Evolutionary conservation across 2,113 vertebrate species (phyloP), one percentile per base, ranked within the genome.

Genomic region (Rhea pennata): DNA sequence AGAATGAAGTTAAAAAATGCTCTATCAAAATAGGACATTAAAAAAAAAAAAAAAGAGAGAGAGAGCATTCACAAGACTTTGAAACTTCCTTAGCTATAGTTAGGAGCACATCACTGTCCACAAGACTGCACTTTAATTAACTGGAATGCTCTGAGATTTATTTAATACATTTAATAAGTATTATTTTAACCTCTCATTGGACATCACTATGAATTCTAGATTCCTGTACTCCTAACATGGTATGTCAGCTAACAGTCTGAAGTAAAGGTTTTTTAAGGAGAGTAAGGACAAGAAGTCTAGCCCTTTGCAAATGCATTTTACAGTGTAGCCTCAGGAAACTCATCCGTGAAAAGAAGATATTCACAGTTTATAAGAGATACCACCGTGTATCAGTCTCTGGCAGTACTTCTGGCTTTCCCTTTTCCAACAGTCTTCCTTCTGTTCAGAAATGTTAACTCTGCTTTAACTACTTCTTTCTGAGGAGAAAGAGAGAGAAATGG

Each of bases 1-100:
- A 56, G 2, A 61, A 73, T 1, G 0, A 15, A 3, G 6, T 58
- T 9, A 4, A 24, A 75, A 67, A 39, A 22, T 0, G 2, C 12
- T 7, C 6, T 51, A 8, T 33, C 9, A 31, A 5, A 24, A 39
- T 61, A 58, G 1, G 5, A 39, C 42, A 15, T 12, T 58, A 93
- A 84, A 31, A 6, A 54, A 84, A 58, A 67, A 59, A 82, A 84
- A 59, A 46, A n/a, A n/a, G n/a, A n/a, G n/a, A n/a, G n/a, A n/a
- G n/a, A n/a, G 36, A 36, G 36, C 2, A 0, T 36, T 72, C 8
- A 33, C 11, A 69, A 10, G 5, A 50, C 16, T 92, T 64, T 15
- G 9, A 27, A 48, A 7, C 0, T 6, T 66, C 36, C 78, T 40
- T 2, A 36, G 8, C 15, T 46, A 10, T 40, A 21, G 66, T 82